Evolutionary conservation across 2,888 invertebrate genomes (phyloP).

Genomic region (Drosophila histrio): DNA sequence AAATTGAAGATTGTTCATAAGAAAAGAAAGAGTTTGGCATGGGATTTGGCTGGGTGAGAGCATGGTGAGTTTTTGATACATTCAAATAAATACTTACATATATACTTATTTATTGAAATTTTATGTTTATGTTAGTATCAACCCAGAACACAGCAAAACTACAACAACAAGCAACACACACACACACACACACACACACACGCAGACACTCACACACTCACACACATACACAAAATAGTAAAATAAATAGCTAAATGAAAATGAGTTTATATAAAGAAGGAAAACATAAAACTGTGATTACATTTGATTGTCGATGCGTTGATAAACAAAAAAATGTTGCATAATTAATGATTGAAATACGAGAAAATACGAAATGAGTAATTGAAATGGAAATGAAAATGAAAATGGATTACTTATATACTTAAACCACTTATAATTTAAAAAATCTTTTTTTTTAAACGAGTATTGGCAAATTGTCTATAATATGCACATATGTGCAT

Average conservation of each 20-base stretch:
- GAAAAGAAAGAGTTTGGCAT: constrained; percentile 29
- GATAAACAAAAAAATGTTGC: constrained; percentile 60
- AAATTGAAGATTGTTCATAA: constrained; percentile 54
- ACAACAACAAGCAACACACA: constrained; percentile 41
- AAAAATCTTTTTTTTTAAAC: constrained; percentile 20
- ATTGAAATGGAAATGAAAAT: constrained; percentile 10
- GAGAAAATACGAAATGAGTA: constrained; percentile 38
- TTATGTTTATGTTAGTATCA: constrained; percentile 12
- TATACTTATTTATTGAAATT: constrained; percentile 18
- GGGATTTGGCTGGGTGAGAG: constrained; percentile 31
- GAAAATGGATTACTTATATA: constrained; percentile 25
- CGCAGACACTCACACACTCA: constrained; percentile 20
- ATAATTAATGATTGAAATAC: constrained; percentile 45
- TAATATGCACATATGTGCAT: constrained; percentile 43
- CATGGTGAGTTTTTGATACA: constrained; percentile 74
- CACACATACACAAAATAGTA: constrained; percentile 54
- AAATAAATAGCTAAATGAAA: constrained; percentile 77
- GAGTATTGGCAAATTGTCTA: constrained; percentile 42
- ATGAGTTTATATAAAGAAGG: constrained; percentile 75
- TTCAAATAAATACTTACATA: constrained; percentile 35
- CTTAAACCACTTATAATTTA: constrained; percentile 64
- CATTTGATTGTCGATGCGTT: constrained; percentile 76
- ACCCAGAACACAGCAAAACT: constrained; percentile 29
- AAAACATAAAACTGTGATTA: constrained; percentile 80
- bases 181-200: constrained; percentile 20